Evolutionary conservation across 2,888 invertebrate genomes (phyloP), one percentile per base, ranked within the genome.

Genomic region (Microplitis deprimator): DNA sequence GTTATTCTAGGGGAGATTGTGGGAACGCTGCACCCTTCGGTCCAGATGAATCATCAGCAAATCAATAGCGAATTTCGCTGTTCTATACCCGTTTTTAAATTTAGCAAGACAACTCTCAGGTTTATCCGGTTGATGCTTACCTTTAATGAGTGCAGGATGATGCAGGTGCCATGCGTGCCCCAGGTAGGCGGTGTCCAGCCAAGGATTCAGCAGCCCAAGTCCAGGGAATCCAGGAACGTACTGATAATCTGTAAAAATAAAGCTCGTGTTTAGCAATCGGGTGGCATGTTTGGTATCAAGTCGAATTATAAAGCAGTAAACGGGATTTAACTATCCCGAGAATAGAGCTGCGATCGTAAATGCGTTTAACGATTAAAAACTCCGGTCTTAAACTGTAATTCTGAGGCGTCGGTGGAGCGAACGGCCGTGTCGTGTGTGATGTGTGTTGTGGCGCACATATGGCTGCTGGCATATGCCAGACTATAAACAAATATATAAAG

Each of bases 171-270:
- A 94, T 68, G 94, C 93, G 88, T 96, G 96, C 84, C 94, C 93
- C 90, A 96, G 93, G 89, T 96, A 96, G 5, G 95, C 94, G 1
- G 95, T 94, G 87, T 97, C 97, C 83, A 97, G 90, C 95, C 96
- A 96, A 0, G 96, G 95, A 86, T 95, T 95, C 77, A 96, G 90
- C 80, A 97, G 91, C 73, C 92, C 92, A 64, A 90, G 84, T 16
- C 91, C 91, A 6, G 89, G 88, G 69, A 92, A 89, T 41, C 91
- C 91, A 89, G 95, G 94, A 50, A 94, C 95, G 87, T 95, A 96
- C 79, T 95, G 95, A 88, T 94, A 96, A 92, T 92, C 96, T 96
- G 91, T 61, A 91, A 91, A 83, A 77, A 79, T 3, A 41, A 20
- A 13, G 1, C 8, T 20, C 4, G 50, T 50, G 20, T 20, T 59